Evolutionary conservation across 2,888 invertebrate species (phyloP).

Genomic region (Sericinus montela): DNA sequence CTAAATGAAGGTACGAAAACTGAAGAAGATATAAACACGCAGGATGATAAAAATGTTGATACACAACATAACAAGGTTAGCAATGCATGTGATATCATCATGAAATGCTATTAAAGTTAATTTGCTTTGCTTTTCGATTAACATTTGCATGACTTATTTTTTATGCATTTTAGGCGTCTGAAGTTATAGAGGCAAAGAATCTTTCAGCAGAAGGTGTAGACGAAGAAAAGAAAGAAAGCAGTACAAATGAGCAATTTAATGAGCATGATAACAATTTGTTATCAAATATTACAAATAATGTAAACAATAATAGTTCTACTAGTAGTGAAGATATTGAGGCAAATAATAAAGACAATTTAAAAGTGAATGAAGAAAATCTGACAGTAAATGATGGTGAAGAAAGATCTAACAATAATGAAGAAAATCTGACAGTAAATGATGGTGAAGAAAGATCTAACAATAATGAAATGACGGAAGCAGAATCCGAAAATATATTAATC

Average conservation of each 20-base stretch:
- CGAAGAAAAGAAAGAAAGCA: slow-evolving; percentile 21
- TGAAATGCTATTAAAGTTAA: slow-evolving; percentile 47
- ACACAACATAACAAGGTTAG: slow-evolving; percentile 49
- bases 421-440: slow-evolving; percentile 4
- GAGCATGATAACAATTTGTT: slow-evolving; percentile 6
- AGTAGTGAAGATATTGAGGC: too few species aligned
- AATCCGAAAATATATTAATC: slow-evolving; percentile 9
- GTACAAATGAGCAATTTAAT: slow-evolving; percentile 18
- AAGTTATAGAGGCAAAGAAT: slow-evolving; percentile 21
- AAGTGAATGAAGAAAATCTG: neutral
- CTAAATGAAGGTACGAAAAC: slow-evolving; percentile 29
- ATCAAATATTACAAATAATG: neutral
- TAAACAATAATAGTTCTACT: too few species aligned
- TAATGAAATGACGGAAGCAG: slow-evolving; percentile 8
- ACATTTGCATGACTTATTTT: slow-evolving; percentile 66
- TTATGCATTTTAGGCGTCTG: slow-evolving; percentile 57
- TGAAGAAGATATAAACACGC: slow-evolving; percentile 28
- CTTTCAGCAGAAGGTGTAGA: slow-evolving; percentile 24
- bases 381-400: slow-evolving; percentile 17
- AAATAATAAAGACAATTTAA: too few species aligned
- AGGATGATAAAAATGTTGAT: slow-evolving; percentile 11
- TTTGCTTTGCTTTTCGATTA: slow-evolving; percentile 67
- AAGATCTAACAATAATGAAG: slow-evolving; percentile 20
- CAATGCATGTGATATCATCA: slow-evolving; percentile 44
- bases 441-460: slow-evolving; percentile 23